phyloP scores from a whole-genome alignment of 1,140 invertebrate species.

The Heliconius hermathena region DNA sequence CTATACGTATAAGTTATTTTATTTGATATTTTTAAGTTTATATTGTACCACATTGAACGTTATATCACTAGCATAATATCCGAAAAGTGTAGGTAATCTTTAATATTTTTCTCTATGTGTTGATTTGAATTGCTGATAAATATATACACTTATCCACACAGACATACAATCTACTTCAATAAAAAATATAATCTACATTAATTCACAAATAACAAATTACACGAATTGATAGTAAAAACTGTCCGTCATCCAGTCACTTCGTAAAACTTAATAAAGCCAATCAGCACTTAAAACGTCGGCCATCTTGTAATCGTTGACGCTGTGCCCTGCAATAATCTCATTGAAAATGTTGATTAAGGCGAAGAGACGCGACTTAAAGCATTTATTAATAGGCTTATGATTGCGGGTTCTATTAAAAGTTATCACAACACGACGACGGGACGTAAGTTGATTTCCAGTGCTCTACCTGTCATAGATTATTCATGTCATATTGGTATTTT shows the following conservation, averaged over 20 bases:
- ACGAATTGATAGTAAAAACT: slow-evolving; percentile 7
- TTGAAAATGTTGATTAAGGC: slow-evolving; percentile 69
- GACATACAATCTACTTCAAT: neutral
- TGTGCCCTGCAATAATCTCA: slow-evolving; percentile 42
- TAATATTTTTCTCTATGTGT: no score
- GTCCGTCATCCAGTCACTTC: slow-evolving; percentile 31
- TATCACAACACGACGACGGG: slow-evolving; percentile 57
- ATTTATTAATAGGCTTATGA: slow-evolving; percentile 70
- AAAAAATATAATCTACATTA: neutral
- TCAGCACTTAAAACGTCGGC: slow-evolving; percentile 41
- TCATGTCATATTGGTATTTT: neutral
- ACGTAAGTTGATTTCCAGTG: slow-evolving; percentile 54
- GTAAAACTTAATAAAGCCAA: slow-evolving; percentile 40
- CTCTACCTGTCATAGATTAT: slow-evolving; percentile 33
- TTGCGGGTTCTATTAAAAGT: slow-evolving; percentile 62
- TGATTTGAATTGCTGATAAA: no score
- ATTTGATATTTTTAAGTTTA: no score
- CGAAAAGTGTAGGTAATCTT: no score
- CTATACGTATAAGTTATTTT: no score
- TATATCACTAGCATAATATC: no score
- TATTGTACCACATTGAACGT: no score
- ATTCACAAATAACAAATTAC: neutral
- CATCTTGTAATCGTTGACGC: slow-evolving; percentile 59
- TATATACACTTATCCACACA: no score
- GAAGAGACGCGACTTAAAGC: slow-evolving; percentile 55